Conservation (phyloP, 2,888 invertebrate genomes). For the Rotaria sp. region DNA sequence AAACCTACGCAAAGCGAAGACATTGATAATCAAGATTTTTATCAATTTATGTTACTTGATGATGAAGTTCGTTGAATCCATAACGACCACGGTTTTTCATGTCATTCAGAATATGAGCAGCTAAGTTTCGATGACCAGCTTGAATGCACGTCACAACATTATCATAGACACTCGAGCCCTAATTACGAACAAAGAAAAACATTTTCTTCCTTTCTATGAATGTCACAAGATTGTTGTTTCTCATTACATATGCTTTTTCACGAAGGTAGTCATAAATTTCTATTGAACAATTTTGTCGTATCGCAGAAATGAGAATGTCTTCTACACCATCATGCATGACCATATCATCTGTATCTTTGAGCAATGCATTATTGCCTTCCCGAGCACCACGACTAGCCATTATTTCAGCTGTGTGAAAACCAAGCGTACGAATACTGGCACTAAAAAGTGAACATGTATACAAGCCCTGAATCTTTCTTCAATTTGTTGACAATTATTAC, state of each 20-base stretch:
- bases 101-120: conserved; percentile 52
- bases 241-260: not conserved
- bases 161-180: not conserved
- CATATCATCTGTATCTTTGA: conserved; percentile 47
- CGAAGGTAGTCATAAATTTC: conserved; percentile 25
- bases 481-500: not conserved
- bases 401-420: not conserved
- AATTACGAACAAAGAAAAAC: not conserved
- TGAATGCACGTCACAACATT: conserved; percentile 51
- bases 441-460: not conserved
- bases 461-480: too few species aligned
- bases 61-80: conserved; percentile 55
- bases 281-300: conserved; percentile 25
- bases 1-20: conserved; percentile 45
- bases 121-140: conserved; percentile 55
- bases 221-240: too few species aligned
- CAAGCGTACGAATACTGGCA: not conserved
- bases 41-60: conserved; percentile 44
- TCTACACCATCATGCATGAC: too few species aligned
- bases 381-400: conserved; percentile 52
- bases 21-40: not conserved
- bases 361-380: conserved; percentile 59
- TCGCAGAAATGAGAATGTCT: not conserved
- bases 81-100: conserved; percentile 48
- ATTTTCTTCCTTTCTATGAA: too few species aligned